Evolutionary conservation across 2,888 invertebrate species (phyloP).

Genomic region (Spialia ferax): DNA sequence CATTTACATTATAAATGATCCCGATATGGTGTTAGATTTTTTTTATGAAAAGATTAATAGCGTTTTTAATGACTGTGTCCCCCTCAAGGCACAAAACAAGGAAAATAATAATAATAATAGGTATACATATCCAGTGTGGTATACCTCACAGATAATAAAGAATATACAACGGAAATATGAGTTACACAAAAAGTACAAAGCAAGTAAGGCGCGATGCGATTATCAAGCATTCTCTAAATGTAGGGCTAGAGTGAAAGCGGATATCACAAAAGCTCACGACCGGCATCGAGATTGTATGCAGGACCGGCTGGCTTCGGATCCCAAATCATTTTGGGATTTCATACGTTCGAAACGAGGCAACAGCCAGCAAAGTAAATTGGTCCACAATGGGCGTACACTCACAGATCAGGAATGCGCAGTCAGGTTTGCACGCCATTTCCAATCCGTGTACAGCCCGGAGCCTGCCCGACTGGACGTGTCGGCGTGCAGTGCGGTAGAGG

Average conservation of each 20-base stretch:
- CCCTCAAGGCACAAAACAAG: constrained; percentile 34
- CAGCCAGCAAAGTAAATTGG: background rate
- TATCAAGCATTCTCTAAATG: constrained; percentile 2
- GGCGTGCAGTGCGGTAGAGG: constrained; percentile 1
- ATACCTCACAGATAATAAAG: constrained; percentile 42
- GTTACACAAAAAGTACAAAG: constrained; percentile 14
- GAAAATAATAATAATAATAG: background rate
- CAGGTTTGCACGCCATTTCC: background rate
- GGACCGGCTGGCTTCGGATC: background rate
- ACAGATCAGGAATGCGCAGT: background rate
- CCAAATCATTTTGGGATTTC: constrained; percentile 14
- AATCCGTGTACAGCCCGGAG: constrained; percentile 12
- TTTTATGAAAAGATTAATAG: constrained; percentile 42
- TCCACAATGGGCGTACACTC: background rate
- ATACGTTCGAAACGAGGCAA: background rate
- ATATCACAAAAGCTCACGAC: background rate
- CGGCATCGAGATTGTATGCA: background rate
- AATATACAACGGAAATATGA: constrained; percentile 39
- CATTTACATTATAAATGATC: constrained; percentile 23
- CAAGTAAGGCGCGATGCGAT: background rate
- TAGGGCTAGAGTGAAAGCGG: constrained; percentile 8
- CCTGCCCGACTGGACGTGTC: constrained; percentile 12
- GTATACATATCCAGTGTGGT: constrained; percentile 44
- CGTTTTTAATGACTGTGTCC: constrained; percentile 38
- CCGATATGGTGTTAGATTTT: constrained; percentile 19